Base-by-base conservation (phyloP, 2,113 vertebrate genomes). In the Oreochromis aureus region DNA sequence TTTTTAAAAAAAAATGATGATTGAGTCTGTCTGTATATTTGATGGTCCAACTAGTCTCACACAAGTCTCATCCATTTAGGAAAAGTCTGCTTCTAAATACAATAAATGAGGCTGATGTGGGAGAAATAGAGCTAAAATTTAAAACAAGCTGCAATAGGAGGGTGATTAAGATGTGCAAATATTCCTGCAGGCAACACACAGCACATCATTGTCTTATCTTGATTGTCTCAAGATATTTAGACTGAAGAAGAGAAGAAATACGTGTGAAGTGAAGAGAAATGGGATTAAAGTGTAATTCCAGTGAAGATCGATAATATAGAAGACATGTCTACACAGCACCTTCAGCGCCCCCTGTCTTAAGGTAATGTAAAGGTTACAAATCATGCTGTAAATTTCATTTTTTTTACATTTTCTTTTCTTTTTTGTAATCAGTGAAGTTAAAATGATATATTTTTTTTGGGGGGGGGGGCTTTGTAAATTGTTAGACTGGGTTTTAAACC, bases 161-260 rank as follows among this genome's bases (percentile, higher is more conserved):
- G 79, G 84, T 89, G 90, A 93, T 91, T 82, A 89, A 46, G 19
- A 94, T 90, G 80, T 87, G 82, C 30, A 83, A 83, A 89, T 84
- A 83, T 81, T 87, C 82, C 87, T 86, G 66, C 87, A 85, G 89
- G 89, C 69, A 82, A 12, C 78, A 84, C 58, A 59, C 80, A 61
- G 19, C 44, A 73, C 76, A 61, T 85, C 85, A 81, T 53, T 16
- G 63, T 82, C 66, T 87, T 55, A 56, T 93, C 85, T 69, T 7
- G 58, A 4, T 41, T 89, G 81, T 86, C 66, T 79, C 19, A 69
- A 36, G 79, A 92, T 81, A 89, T 92, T 87, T 83, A 76, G 27
- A 9, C 34, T 53, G 82, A 81, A 79, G n/a, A 66, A 66, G 19
- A 66, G 61, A 39, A 66, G 76, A 87, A 91, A 36, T 69, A 69